Evolutionary conservation across 2,113 vertebrate species (phyloP).

Genomic region (Pseudopipra pipra): DNA sequence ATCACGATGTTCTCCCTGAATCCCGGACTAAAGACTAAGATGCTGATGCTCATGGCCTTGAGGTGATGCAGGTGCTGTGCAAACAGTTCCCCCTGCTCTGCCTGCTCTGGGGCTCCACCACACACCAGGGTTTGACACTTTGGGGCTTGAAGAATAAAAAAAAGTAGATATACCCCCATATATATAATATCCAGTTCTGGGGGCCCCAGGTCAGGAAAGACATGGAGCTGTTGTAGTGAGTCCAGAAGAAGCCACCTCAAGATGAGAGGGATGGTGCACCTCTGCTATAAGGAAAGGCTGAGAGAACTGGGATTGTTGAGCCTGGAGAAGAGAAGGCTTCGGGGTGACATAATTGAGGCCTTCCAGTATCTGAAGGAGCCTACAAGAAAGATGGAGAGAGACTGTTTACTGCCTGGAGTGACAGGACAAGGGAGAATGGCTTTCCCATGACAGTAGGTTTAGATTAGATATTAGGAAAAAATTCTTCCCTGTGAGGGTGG

Average conservation of each 20-base stretch:
- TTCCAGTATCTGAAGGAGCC: background rate
- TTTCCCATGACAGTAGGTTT: background rate
- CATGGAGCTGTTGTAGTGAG: accelerated
- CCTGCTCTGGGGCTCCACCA: background rate
- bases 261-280: background rate
- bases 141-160: background rate
- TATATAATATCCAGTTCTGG: background rate
- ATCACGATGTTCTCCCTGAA: background rate
- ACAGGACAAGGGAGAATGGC: background rate
- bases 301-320: background rate
- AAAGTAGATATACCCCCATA: background rate
- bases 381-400: background rate
- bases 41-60: accelerated
- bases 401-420: background rate
- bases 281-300: background rate
- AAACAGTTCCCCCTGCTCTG: background rate
- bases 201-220: background rate
- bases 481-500: background rate
- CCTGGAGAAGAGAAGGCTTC: background rate
- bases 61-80: background rate
- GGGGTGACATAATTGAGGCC: too few species aligned
- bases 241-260: background rate
- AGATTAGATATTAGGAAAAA: accelerated
- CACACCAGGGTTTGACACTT: accelerated
- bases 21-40: too few species aligned